phyloP scores from a whole-genome alignment of 2,888 invertebrate genomes.

The Rhagonycha fulva region DNA sequence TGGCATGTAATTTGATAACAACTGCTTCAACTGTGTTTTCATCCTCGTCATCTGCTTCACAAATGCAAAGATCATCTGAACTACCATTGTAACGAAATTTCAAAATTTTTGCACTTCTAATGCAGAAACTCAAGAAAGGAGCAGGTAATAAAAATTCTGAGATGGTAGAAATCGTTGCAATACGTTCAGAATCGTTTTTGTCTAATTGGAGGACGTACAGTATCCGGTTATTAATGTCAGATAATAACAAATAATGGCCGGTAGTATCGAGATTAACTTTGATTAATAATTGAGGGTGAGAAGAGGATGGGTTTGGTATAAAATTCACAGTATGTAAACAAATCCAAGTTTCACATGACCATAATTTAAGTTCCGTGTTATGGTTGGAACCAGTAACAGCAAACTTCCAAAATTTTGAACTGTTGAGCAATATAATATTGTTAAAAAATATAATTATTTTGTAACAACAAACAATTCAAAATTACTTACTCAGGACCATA shows the following conservation, averaged over 20 bases:
- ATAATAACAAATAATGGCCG: conserved; percentile 83
- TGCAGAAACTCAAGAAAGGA: conserved; percentile 87
- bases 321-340: conserved; percentile 89
- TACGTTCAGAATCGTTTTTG: conserved; percentile 63
- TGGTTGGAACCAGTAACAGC: conserved; percentile 89
- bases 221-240: conserved; percentile 83
- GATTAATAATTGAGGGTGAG: conserved; percentile 58
- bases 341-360: conserved; percentile 95
- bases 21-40: conserved; percentile 58
- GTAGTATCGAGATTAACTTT: conserved; percentile 84
- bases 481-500: conserved; percentile 73
- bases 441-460: conserved; percentile 3
- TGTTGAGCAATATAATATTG: conserved; percentile 50
- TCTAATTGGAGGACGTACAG: conserved; percentile 80
- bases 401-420: conserved; percentile 91
- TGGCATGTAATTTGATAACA: conserved; percentile 71
- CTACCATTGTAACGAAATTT: conserved; percentile 55
- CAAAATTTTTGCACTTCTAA: conserved; percentile 73
- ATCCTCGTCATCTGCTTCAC: conserved; percentile 62
- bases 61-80: conserved; percentile 61
- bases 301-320: conserved; percentile 56
- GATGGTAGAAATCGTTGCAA: conserved; percentile 72
- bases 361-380: conserved; percentile 88
- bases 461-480: neutral
- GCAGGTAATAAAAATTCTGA: conserved; percentile 87